Percentiles rank a stretch among this genome's conserved stretches.
phyloP scores from a whole-genome alignment of 2,888 invertebrate species.

The Phymatocera aterrima region DNA sequence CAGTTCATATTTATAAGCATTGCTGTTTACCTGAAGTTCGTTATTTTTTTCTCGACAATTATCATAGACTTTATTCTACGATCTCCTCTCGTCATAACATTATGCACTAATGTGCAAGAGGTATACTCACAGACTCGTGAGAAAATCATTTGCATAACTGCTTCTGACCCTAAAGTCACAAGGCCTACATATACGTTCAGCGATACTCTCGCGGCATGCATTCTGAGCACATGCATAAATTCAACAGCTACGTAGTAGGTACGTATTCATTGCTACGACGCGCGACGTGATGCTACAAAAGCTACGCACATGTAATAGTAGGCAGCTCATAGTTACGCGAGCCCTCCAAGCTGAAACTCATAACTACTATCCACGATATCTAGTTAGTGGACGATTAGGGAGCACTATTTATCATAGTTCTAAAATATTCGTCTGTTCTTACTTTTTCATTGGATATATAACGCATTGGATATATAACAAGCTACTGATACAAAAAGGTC shows the following conservation, averaged over 20 bases:
- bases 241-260: conserved; percentile 16
- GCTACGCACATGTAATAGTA: background rate
- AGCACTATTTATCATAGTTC: no score
- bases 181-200: conserved; percentile 11
- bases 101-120: no score
- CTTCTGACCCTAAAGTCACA: conserved; percentile 12
- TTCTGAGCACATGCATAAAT: conserved; percentile 26
- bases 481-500: no score
- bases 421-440: no score
- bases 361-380: background rate
- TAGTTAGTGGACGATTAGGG: background rate
- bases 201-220: conserved; percentile 21
- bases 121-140: background rate
- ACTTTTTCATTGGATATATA: no score
- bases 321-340: background rate
- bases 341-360: conserved; percentile 4
- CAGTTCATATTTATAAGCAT: no score
- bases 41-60: background rate
- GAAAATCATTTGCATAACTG: conserved; percentile 11
- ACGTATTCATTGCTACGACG: background rate
- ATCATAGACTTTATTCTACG: no score
- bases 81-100: no score
- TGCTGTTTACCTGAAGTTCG: no score
- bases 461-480: no score
- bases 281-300: background rate